Conservation (phyloP, 2,888 invertebrate genomes). For the Odontomyia ornata region DNA sequence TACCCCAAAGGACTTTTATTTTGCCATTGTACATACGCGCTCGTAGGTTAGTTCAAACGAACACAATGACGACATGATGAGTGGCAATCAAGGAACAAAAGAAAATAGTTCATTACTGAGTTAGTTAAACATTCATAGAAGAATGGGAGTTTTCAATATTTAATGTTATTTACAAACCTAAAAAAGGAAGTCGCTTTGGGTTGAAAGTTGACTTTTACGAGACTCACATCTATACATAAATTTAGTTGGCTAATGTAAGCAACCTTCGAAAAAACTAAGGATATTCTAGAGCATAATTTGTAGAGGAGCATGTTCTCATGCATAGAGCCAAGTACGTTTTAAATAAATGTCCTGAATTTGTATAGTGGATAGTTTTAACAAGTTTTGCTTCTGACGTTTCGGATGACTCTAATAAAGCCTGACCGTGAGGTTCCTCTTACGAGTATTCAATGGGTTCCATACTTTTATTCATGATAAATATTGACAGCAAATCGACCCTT, state of each 20-base stretch:
- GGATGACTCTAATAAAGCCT: not conserved
- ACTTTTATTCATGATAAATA: not conserved
- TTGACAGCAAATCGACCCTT: slow-evolving; percentile 15
- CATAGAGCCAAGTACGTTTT: too few relatives aligned
- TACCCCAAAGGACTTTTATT: too few relatives aligned
- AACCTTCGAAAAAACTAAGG: too few relatives aligned
- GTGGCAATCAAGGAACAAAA: slow-evolving; percentile 4
- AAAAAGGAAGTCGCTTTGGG: not conserved
- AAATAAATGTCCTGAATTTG: not conserved
- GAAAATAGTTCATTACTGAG: not conserved
- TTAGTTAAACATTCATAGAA: not conserved
- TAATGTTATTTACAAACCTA: not conserved
- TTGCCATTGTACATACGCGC: too few relatives aligned
- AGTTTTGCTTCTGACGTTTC: not conserved
- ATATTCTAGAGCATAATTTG: too few relatives aligned
- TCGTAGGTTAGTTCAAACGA: not conserved
- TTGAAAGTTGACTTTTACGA: not conserved
- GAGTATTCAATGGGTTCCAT: not conserved
- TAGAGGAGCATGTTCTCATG: too few relatives aligned
- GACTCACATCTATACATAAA: too few relatives aligned
- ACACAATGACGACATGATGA: not conserved
- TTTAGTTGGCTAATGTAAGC: too few relatives aligned
- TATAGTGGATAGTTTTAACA: not conserved
- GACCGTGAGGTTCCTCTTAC: not conserved
- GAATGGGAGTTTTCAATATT: not conserved